phyloP scores from a whole-genome alignment of 2,888 invertebrate genomes.

The Exephanes ischioxanthus region DNA sequence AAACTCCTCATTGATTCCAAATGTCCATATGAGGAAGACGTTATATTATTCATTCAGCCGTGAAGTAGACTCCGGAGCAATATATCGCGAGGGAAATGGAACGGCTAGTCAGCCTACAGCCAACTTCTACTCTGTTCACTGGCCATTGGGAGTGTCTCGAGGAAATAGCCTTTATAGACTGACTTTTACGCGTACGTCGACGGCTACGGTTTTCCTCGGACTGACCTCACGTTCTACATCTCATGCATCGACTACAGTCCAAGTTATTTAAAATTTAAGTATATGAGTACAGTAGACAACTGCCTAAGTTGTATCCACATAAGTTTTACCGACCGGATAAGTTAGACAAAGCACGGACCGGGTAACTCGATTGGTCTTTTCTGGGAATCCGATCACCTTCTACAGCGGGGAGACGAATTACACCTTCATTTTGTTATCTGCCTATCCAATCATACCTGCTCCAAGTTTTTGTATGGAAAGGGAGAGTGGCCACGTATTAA shows the following conservation, averaged over 20 bases:
- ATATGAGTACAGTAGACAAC: too few relatives aligned
- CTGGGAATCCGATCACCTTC: too few relatives aligned
- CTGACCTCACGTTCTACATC: constrained; percentile 12
- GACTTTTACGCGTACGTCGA: not conserved
- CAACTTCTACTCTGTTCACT: not conserved
- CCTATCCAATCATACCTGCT: too few relatives aligned
- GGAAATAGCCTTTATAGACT: constrained; percentile 3
- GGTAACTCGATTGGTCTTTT: too few relatives aligned
- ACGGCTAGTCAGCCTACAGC: not conserved
- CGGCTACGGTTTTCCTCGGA: not conserved
- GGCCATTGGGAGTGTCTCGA: constrained; percentile 5
- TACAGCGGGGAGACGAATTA: too few relatives aligned
- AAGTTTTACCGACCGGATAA: too few relatives aligned
- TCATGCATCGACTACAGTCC: not conserved
- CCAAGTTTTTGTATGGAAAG: too few relatives aligned
- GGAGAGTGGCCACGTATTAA: too few relatives aligned
- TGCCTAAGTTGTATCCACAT: too few relatives aligned
- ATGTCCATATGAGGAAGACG: constrained; percentile 7
- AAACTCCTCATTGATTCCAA: not conserved
- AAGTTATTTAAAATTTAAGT: not conserved
- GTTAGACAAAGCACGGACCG: too few relatives aligned
- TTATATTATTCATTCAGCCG: constrained; percentile 28
- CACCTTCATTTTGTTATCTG: too few relatives aligned
- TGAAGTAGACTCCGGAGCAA: not conserved
- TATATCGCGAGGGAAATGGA: not conserved